These are phyloP conservation scores for Acrocephalus scirpaceus DNA, from an alignment of 2,797 vertebrate genomes.

Conservation along the genomic window DNA sequence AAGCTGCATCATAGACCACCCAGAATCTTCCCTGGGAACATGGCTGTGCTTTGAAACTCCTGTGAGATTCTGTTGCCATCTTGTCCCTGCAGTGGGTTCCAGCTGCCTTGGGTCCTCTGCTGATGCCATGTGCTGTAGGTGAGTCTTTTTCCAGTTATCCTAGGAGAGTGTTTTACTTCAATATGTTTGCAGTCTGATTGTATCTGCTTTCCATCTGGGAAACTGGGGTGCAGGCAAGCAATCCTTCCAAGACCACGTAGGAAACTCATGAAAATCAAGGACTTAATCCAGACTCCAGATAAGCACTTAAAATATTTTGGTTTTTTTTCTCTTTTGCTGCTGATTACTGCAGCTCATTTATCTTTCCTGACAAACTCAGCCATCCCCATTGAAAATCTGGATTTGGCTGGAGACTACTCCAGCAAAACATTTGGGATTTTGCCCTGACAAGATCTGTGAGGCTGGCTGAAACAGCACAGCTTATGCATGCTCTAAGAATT, in stretches of 20 bases:
- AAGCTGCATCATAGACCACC: constrained; percentile 50
- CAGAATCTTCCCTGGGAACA: neutral
- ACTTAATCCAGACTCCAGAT: neutral
- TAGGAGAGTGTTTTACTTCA: neutral
- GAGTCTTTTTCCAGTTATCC: neutral
- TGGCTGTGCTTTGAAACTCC: neutral
- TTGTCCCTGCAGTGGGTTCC: neutral
- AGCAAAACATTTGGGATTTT: constrained; percentile 9
- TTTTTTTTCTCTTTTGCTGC: neutral
- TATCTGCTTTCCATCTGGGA: neutral
- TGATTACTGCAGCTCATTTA: neutral
- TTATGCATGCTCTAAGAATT: neutral
- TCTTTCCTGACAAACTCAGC: neutral
- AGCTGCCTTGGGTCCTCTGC: neutral
- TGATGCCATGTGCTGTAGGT: neutral
- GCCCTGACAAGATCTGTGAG: neutral
- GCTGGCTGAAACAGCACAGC: neutral
- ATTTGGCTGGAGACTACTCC: neutral
- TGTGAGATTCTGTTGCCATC: neutral
- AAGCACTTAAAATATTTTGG: neutral
- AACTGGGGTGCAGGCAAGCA: neutral
- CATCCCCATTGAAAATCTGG: neutral
- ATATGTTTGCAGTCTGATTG: neutral
- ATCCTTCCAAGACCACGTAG: neutral
- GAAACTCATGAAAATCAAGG: neutral